Percentiles rank a stretch among this genome's conserved stretches.
Conservation (phyloP, 2,888 invertebrate genomes). For the Drosophila pseudotalamancana region DNA sequence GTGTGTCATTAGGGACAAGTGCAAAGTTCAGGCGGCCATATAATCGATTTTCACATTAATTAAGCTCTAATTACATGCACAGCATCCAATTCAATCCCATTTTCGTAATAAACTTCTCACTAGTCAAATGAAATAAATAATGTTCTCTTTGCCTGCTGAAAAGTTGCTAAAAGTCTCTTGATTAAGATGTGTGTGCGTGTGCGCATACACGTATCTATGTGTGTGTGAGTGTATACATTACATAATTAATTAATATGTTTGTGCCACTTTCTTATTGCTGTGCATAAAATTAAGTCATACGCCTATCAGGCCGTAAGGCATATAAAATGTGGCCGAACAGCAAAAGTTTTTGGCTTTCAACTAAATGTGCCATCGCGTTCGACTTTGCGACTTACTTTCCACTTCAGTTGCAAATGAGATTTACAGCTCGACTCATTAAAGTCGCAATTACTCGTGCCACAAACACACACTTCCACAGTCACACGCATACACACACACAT, state of each 20-base stretch:
- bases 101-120: slow-evolving; percentile 42
- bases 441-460: slow-evolving; percentile 55
- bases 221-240: slow-evolving; percentile 9
- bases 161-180: slow-evolving; percentile 10
- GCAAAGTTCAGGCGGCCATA: slow-evolving; percentile 47
- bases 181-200: slow-evolving; percentile 3
- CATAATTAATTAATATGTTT: slow-evolving; percentile 42
- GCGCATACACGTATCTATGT: not conserved
- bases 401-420: slow-evolving; percentile 42
- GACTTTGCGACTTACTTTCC: slow-evolving; percentile 26
- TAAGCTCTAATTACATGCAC: slow-evolving; percentile 65
- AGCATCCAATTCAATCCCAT: slow-evolving; percentile 23
- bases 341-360: slow-evolving; percentile 14
- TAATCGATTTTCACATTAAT: slow-evolving; percentile 74
- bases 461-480: slow-evolving; percentile 1
- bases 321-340: slow-evolving; percentile 1
- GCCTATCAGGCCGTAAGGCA: slow-evolving; percentile 9
- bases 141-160: slow-evolving; percentile 19
- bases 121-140: slow-evolving; percentile 45
- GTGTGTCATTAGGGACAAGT: slow-evolving; percentile 22
- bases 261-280: not conserved
- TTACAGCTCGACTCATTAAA: slow-evolving; percentile 47
- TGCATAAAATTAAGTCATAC: slow-evolving; percentile 22
- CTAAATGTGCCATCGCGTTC: slow-evolving; percentile 11
- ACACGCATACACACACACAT: not conserved